Base-by-base conservation (phyloP, 1,140 invertebrate genomes). In the Meteorus sp. region DNA sequence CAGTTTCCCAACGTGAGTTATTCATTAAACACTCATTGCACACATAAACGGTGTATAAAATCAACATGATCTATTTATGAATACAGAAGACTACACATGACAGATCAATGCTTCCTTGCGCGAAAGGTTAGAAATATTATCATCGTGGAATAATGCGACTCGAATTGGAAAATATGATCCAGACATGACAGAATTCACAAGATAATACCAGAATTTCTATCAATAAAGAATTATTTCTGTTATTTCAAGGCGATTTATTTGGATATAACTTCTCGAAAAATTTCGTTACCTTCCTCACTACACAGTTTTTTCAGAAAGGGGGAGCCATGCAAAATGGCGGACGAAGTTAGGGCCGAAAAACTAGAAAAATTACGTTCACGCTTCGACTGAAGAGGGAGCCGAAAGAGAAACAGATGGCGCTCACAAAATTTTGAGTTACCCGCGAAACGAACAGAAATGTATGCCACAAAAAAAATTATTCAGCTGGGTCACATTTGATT, bases 241-340 rank as follows among this genome's bases (percentile, higher is more conserved):
- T 62, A 29, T 7, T 45, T 35, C 0, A 53, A 23, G 20, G 19
- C 33, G 70, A 73, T 74, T 70, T 55, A 11, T 44, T 33, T 50
- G 58, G 37, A 47, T 56, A 59, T 43, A n/a, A 6, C 6, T 31
- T 23, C 23, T 27, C 23, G 13, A n/a, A 11, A 58, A 66, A 62
- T 67, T 59, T 58, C 19, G 52, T 70, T 71, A 76, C 74, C 74
- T 76, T 50, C 5, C 54, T 43, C 69, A 63, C 69, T 61, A 39
- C 62, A 64, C 50, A 27, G 50, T 27, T 66, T 47, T 61, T 67
- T 71, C 65, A 65, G 71, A 73, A 74, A 73, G 61, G 67, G 43
- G 31, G 53, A 29, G 50, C 33, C 58, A 8, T n/a, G 8, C 8
- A 15, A 39, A n/a, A n/a, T n/a, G n/a, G n/a, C n/a, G n/a, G n/a